phyloP scores from a whole-genome alignment of 2,888 invertebrate genomes.

The Achlya flavicornis region DNA sequence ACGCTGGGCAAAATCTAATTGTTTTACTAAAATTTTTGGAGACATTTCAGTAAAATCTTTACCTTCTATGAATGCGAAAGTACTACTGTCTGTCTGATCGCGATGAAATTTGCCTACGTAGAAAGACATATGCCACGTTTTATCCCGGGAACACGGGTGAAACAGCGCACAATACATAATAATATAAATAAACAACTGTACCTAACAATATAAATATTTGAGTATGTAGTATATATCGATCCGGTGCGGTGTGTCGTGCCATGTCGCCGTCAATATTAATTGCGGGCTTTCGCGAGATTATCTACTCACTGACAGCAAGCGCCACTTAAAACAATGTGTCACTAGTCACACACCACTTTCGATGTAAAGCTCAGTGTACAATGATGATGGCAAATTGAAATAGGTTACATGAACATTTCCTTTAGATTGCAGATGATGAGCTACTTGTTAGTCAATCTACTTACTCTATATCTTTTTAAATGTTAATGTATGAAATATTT shows the following conservation, averaged over 20 bases:
- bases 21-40: no score
- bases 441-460: no score
- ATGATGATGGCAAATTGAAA: not conserved
- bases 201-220: not conserved
- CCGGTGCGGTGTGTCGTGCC: not conserved
- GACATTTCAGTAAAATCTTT: no score
- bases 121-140: no score
- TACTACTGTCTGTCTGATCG: no score
- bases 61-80: no score
- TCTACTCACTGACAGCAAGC: conserved; percentile 8
- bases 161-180: not conserved
- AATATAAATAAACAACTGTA: not conserved
- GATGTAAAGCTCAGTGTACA: conserved; percentile 7
- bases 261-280: conserved; percentile 11
- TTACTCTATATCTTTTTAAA: no score
- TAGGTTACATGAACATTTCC: not conserved
- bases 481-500: no score
- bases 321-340: conserved; percentile 10
- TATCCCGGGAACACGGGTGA: no score
- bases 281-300: conserved; percentile 10
- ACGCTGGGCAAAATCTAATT: no score
- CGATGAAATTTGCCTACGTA: no score
- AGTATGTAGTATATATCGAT: not conserved
- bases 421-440: no score
- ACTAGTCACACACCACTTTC: conserved; percentile 9